Conservation (phyloP, 2,797 vertebrate species). For the Heliangelus exortis region DNA sequence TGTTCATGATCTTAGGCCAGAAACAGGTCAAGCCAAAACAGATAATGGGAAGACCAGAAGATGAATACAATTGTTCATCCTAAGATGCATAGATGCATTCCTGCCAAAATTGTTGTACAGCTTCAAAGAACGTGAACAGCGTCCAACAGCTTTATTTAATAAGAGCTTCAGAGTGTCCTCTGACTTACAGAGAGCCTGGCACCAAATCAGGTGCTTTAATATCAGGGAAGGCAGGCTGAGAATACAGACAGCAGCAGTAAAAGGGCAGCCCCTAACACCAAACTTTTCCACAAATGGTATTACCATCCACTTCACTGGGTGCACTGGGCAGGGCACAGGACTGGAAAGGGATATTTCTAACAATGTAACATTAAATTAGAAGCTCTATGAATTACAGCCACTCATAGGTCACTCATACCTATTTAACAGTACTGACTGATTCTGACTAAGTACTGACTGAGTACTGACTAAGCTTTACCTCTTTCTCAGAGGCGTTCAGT, state of each 20-base stretch:
- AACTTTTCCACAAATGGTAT: neutral
- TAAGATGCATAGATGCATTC: neutral
- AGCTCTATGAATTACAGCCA: neutral
- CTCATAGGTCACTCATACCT: neutral
- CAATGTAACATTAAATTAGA: neutral
- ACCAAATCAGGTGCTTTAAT: neutral
- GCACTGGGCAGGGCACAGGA: neutral
- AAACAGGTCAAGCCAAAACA: neutral
- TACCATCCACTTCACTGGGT: neutral
- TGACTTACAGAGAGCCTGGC: neutral
- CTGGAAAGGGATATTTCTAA: neutral
- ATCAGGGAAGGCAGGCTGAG: neutral
- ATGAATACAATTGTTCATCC: neutral
- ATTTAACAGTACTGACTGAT: neutral
- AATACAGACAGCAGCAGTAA: neutral
- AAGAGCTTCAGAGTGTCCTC: neutral
- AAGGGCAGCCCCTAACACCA: neutral
- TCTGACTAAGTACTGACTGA: too few relatives aligned
- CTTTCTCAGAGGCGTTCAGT: neutral
- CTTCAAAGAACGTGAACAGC: neutral
- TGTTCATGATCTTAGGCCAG: neutral
- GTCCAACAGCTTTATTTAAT: neutral
- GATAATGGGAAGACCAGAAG: neutral
- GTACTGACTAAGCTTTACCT: neutral
- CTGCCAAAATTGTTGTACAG: neutral